These are phyloP conservation scores for Microplitis deprimator DNA, from an alignment of 2,888 invertebrate species.

Conservation along the genomic window DNA sequence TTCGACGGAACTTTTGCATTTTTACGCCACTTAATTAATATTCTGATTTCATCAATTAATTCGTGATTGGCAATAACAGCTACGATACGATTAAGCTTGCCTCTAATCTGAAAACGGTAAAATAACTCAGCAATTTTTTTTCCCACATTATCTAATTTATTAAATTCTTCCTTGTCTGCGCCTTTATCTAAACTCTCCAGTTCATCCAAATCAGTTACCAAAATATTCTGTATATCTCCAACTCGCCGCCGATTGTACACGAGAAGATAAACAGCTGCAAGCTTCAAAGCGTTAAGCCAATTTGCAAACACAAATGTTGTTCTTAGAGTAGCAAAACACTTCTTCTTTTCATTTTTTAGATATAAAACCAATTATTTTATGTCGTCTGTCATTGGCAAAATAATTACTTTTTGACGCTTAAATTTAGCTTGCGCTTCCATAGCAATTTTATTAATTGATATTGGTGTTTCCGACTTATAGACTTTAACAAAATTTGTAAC, in stretches of 20 bases:
- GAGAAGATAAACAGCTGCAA: conserved; percentile 41
- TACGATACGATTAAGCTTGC: conserved; percentile 39
- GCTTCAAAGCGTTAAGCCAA: conserved; percentile 42
- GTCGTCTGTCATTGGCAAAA: conserved; percentile 31
- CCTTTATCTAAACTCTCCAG: conserved; percentile 43
- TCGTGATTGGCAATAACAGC: conserved; percentile 30
- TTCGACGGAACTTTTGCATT: conserved; percentile 25
- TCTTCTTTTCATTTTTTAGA: conserved; percentile 12
- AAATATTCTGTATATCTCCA: conserved; percentile 49
- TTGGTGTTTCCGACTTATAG: not conserved
- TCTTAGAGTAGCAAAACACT: conserved; percentile 13
- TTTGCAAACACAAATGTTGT: conserved; percentile 23
- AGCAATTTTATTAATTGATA: conserved; percentile 22
- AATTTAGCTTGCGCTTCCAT: conserved; percentile 19
- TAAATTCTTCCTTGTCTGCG: conserved; percentile 40
- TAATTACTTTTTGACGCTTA: conserved; percentile 27
- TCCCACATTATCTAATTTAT: conserved; percentile 31
- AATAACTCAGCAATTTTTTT: conserved; percentile 45
- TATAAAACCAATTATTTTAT: conserved; percentile 33
- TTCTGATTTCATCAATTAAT: not conserved
- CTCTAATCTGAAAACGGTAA: conserved; percentile 39
- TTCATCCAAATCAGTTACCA: conserved; percentile 46
- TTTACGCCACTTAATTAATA: conserved; percentile 30
- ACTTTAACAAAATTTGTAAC: not conserved
- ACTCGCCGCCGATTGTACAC: conserved; percentile 50